phyloP scores from a whole-genome alignment of 2,888 invertebrate species.

The Cyaniris semiargus region DNA sequence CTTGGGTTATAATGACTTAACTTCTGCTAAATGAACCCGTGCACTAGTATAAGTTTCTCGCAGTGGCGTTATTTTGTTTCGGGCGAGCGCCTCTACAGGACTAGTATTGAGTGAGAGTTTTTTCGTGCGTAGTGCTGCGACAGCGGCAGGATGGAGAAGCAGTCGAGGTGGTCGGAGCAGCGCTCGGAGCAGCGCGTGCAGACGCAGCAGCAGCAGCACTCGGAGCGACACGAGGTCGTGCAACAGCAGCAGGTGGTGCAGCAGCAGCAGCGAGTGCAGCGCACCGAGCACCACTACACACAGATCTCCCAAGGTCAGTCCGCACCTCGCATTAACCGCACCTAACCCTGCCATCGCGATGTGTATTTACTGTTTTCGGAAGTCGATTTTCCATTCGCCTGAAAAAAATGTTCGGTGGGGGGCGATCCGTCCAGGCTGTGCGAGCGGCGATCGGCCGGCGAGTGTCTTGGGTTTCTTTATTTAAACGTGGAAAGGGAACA shows the following conservation, averaged over 20 bases:
- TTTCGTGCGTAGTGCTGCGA: conserved; percentile 70
- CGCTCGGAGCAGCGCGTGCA: conserved; percentile 62
- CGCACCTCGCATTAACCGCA: conserved; percentile 1
- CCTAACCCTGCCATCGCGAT: conserved; percentile 42
- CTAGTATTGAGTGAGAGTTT: conserved; percentile 75
- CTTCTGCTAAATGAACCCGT: conserved; percentile 85
- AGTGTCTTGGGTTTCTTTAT: conserved; percentile 51
- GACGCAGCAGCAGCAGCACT: conserved; percentile 72
- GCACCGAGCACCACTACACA: conserved; percentile 89
- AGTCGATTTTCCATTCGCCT: conserved; percentile 12
- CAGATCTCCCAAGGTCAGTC: conserved; percentile 87
- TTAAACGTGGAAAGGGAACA: conserved; percentile 62
- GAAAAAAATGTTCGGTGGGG: conserved; percentile 41
- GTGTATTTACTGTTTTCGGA: neutral
- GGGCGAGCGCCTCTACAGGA: conserved; percentile 69
- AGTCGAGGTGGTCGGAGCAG: conserved; percentile 79
- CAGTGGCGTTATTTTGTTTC: conserved; percentile 70
- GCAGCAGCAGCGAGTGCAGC: conserved; percentile 59
- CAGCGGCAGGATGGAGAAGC: conserved; percentile 87
- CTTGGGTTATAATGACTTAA: conserved; percentile 89
- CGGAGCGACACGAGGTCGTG: conserved; percentile 65
- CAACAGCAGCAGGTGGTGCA: conserved; percentile 52
- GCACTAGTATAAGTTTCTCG: conserved; percentile 76
- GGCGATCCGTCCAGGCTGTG: conserved; percentile 42
- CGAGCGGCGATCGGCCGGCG: conserved; percentile 56